Conservation (phyloP, 2,797 vertebrate species). For the Malurus leucopterus region DNA sequence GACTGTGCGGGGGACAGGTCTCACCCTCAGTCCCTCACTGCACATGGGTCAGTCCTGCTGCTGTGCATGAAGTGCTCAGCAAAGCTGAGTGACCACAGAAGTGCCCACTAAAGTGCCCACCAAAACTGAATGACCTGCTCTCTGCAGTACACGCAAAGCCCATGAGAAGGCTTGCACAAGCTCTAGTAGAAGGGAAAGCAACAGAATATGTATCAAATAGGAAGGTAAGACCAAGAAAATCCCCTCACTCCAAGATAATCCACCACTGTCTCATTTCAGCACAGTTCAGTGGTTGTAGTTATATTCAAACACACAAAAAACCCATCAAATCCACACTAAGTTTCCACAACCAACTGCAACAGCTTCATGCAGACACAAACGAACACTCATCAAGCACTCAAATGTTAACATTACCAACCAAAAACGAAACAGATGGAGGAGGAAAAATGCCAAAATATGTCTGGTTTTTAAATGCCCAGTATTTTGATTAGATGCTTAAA, state of each 20-base stretch:
- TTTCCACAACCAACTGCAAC: neutral
- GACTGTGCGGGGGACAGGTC: neutral
- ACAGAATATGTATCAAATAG: neutral
- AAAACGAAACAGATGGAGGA: constrained; percentile 26
- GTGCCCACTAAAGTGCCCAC: neutral
- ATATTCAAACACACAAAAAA: neutral
- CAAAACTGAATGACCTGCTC: neutral
- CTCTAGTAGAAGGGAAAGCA: neutral
- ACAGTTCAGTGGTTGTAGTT: neutral
- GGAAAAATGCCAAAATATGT: constrained; percentile 24
- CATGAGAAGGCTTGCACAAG: accelerated
- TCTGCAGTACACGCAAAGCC: accelerated
- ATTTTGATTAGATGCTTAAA: constrained; percentile 15
- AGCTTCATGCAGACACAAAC: neutral
- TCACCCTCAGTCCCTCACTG: neutral
- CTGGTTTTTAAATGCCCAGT: constrained; percentile 11
- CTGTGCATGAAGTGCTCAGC: neutral
- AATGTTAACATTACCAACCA: constrained; percentile 2
- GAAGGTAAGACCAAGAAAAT: neutral
- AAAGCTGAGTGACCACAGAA: neutral
- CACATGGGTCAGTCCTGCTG: neutral
- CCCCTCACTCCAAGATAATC: neutral
- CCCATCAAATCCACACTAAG: neutral
- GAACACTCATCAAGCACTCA: neutral
- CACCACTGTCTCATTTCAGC: neutral